A percentile compares a stretch with the other conserved stretches of the same genome.
These are phyloP conservation scores for Ceratosolen solmsi DNA, from an alignment of 1,140 invertebrate genomes.

Conservation along the genomic window DNA sequence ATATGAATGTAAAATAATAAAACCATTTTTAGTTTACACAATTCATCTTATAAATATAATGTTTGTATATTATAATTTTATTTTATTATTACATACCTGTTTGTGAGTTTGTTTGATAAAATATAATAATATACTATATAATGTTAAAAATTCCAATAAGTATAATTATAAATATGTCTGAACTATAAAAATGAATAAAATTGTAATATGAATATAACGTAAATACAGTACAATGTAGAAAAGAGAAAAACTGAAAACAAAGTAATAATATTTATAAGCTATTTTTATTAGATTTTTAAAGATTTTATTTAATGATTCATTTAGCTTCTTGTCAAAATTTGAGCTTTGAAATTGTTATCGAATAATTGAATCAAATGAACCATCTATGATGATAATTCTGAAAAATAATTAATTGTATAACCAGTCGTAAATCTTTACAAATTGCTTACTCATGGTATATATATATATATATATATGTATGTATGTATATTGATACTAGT, in stretches of 20 bases:
- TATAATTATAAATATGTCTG: background rate
- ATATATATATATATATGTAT: constrained; percentile 62
- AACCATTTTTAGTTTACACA: background rate
- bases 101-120: background rate
- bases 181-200: background rate
- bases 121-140: background rate
- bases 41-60: background rate
- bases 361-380: background rate
- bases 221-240: background rate
- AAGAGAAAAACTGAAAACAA: background rate
- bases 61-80: background rate
- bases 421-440: constrained; percentile 61
- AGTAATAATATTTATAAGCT: background rate
- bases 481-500: constrained; percentile 28
- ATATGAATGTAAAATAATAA: background rate
- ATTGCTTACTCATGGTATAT: constrained; percentile 69
- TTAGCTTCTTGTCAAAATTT: background rate
- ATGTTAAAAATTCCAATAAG: background rate
- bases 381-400: background rate
- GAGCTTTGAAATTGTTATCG: background rate
- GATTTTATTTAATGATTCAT: background rate
- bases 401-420: constrained; percentile 22
- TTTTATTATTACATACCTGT: background rate
- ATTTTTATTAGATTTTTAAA: background rate
- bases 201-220: background rate